Conservation (phyloP, 2,113 vertebrate species). For the Crotalus horridus region DNA sequence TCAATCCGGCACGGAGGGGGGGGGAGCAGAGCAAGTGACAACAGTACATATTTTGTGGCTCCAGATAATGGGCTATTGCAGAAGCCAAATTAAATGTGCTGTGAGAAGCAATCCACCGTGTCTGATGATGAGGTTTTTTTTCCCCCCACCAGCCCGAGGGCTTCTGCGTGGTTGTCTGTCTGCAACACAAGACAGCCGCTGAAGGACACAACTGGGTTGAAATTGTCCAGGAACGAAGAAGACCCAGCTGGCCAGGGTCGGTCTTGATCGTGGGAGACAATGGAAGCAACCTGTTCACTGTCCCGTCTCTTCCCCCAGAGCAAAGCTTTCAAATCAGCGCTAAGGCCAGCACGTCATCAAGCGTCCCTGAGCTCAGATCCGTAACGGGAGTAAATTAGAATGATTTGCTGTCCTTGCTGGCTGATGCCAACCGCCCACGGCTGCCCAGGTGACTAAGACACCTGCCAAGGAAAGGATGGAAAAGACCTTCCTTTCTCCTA, state of each 20-base stretch:
- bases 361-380: neutral
- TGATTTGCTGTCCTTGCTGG: neutral
- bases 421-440: neutral
- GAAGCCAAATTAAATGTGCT: neutral
- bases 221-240: neutral
- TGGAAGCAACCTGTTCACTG: fast-evolving
- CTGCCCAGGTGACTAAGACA: neutral
- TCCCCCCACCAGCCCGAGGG: no score
- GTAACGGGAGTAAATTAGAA: neutral
- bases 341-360: neutral
- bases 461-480: neutral
- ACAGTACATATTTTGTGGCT: neutral
- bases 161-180: neutral
- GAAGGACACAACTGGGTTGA: neutral
- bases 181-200: neutral
- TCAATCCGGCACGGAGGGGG: neutral
- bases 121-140: neutral
- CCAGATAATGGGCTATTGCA: neutral
- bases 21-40: fast-evolving
- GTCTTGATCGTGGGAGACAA: neutral
- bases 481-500: no score
- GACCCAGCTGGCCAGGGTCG: neutral
- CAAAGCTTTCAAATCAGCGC: neutral
- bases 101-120: neutral
- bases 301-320: no score